Conservation (phyloP, 2,113 vertebrate genomes). For the Carassius carassius region DNA sequence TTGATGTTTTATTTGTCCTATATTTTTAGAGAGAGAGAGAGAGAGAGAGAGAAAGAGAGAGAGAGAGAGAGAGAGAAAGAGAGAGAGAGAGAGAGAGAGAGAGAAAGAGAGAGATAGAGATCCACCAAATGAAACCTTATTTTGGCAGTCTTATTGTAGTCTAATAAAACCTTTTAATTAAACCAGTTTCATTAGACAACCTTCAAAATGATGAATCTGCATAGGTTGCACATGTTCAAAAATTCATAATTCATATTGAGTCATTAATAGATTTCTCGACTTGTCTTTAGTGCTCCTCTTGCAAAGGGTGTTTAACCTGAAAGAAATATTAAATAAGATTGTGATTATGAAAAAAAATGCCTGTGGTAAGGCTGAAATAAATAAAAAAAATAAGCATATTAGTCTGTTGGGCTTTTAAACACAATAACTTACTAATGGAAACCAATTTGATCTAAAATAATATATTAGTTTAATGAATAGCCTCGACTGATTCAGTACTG, state of each 20-base stretch:
- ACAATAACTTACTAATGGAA: slow-evolving; percentile 54
- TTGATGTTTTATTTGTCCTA: slow-evolving; percentile 48
- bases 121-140: slow-evolving; percentile 8
- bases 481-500: background rate
- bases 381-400: slow-evolving; percentile 70
- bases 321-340: slow-evolving; percentile 66
- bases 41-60: too few relatives aligned
- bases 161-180: slow-evolving; percentile 71
- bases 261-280: slow-evolving; percentile 74
- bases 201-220: slow-evolving; percentile 69
- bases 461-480: slow-evolving; percentile 55
- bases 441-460: slow-evolving; percentile 61
- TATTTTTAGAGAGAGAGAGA: slow-evolving; percentile 23
- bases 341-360: slow-evolving; percentile 72
- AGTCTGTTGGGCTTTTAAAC: slow-evolving; percentile 63
- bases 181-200: slow-evolving; percentile 69
- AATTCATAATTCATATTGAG: slow-evolving; percentile 71
- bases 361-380: slow-evolving; percentile 55
- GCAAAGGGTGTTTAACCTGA: slow-evolving; percentile 69
- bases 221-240: slow-evolving; percentile 63
- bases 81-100: too few relatives aligned
- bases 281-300: slow-evolving; percentile 68
- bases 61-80: too few relatives aligned
- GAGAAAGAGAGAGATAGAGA: too few relatives aligned
- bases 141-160: slow-evolving; percentile 50